Conservation (phyloP, 2,888 invertebrate species). For the Tachina lurida region DNA sequence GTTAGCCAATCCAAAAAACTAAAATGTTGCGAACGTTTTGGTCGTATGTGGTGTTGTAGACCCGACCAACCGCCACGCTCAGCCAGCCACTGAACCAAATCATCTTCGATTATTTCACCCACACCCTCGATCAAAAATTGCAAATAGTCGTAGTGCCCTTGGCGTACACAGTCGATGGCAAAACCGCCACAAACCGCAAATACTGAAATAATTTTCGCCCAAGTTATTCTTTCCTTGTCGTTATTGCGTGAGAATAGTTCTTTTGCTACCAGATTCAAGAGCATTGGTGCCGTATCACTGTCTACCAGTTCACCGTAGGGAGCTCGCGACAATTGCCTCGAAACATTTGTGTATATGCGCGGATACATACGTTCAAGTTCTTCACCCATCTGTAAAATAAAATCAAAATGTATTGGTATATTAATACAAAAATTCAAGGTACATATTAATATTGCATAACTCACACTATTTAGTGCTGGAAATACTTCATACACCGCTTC, state of each 20-base stretch:
- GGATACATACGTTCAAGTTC: slow-evolving; percentile 92
- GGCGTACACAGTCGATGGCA: slow-evolving; percentile 90
- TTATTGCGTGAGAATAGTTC: slow-evolving; percentile 87
- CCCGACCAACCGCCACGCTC: slow-evolving; percentile 91
- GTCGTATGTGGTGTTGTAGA: slow-evolving; percentile 80
- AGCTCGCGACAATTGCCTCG: slow-evolving; percentile 88
- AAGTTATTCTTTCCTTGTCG: slow-evolving; percentile 84
- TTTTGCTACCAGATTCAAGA: slow-evolving; percentile 88
- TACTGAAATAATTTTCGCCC: slow-evolving; percentile 91
- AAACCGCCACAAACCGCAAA: slow-evolving; percentile 93
- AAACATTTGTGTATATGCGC: slow-evolving; percentile 88
- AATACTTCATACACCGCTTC: slow-evolving; percentile 85
- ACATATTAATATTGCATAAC: slow-evolving; percentile 45
- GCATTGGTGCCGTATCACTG: slow-evolving; percentile 83
- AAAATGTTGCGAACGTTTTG: slow-evolving; percentile 77
- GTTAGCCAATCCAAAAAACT: slow-evolving; percentile 82
- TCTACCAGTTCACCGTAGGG: slow-evolving; percentile 85
- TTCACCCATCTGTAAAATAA: slow-evolving; percentile 84
- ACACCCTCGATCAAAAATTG: slow-evolving; percentile 90
- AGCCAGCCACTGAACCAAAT: slow-evolving; percentile 89
- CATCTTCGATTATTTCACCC: slow-evolving; percentile 88
- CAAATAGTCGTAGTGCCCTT: slow-evolving; percentile 90
- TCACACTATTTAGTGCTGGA: slow-evolving; percentile 86
- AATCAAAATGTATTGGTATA: background rate
- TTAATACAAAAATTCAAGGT: background rate